Evolutionary conservation across 2,113 vertebrate species (phyloP), one percentile per base, ranked within the genome.

Genomic region (Alces alces): DNA sequence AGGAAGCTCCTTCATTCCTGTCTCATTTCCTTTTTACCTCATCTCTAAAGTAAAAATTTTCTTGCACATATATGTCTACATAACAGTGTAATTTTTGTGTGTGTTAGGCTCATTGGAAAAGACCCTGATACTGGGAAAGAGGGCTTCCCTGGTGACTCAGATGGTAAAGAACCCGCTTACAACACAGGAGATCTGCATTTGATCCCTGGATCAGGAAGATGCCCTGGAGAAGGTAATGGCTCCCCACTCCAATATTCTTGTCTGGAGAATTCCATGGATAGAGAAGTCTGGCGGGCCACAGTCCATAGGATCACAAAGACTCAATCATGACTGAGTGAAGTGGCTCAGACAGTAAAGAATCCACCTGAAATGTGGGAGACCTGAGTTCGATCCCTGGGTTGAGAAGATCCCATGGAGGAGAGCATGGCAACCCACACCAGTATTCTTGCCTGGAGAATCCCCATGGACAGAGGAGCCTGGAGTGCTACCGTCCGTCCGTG

Each of bases 171-270:
- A 39, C 23, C 66, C 0, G 8, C 66, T 36, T 73, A 39, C 19
- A 73, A 23, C 0, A 11, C 66, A 23, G n/a, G 17, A 39, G 66
- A 73, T 11, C 36, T 5, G 10, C 0, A 2, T 73, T 73, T 73
- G n/a, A 39, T 36, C 66, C 19, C 19, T 70, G 19, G 2, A 39
- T 39, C 2, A 0, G 10, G n/a, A 73, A 73, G 66, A 73, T 39
- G 10, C n/a, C 66, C n/a, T 70, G n/a, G n/a, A 70, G n/a, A 70
- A 70, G 19, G n/a, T 73, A 73, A 39, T 39, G 66, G 66, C 19
- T 36, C 12, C 36, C 19, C n/a, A 73, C 66, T 39, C 10, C 19
- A 73, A 21, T 39, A 39, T 70, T 70, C 66, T 39, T 39, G n/a
- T 39, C 66, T 70, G 66, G 66, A 70, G 17, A 70, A 39, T 23